Percentiles rank a stretch among this genome's conserved stretches.
Evolutionary conservation across 1,140 invertebrate species (phyloP).

Genomic region (Musca domestica): DNA sequence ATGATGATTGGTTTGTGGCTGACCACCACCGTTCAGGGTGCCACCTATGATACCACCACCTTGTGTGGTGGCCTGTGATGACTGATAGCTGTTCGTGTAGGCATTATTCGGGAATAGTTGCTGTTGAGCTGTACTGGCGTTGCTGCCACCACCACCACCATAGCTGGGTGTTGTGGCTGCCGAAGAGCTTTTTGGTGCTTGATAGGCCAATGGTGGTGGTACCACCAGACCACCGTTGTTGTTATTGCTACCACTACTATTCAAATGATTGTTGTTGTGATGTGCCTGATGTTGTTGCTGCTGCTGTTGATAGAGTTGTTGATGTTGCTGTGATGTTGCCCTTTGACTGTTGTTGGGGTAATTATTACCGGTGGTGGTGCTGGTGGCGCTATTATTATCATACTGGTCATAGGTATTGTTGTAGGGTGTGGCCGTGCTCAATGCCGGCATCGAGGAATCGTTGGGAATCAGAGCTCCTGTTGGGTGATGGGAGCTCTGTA

Average conservation of each 20-base stretch:
- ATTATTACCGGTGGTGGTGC: slow-evolving; percentile 25
- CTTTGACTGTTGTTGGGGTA: slow-evolving; percentile 28
- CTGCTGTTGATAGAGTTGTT: not conserved
- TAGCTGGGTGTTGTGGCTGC: slow-evolving; percentile 26
- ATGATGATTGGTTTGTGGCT: slow-evolving; percentile 48
- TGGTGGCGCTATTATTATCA: slow-evolving; percentile 28
- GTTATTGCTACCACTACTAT: slow-evolving; percentile 26
- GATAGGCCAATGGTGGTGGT: slow-evolving; percentile 30
- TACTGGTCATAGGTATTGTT: slow-evolving; percentile 31
- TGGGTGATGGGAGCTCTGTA: slow-evolving; percentile 52
- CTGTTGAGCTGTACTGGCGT: slow-evolving; percentile 32
- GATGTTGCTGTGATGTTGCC: slow-evolving; percentile 29
- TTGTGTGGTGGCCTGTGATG: slow-evolving; percentile 6
- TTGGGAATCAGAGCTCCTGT: slow-evolving; percentile 38
- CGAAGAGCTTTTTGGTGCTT: slow-evolving; percentile 35
- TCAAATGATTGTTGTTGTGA: slow-evolving; percentile 25
- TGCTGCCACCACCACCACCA: not conserved
- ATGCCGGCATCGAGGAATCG: not conserved
- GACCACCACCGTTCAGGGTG: slow-evolving; percentile 38
- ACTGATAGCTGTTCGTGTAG: slow-evolving; percentile 31
- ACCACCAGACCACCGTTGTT: slow-evolving; percentile 24
- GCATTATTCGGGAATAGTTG: slow-evolving; percentile 46
- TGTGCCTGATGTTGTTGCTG: slow-evolving; percentile 32
- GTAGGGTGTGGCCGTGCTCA: not conserved
- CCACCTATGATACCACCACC: slow-evolving; percentile 8